Evolutionary conservation across 2,113 vertebrate species (phyloP).

Genomic region (Sceloporus tristichus): DNA sequence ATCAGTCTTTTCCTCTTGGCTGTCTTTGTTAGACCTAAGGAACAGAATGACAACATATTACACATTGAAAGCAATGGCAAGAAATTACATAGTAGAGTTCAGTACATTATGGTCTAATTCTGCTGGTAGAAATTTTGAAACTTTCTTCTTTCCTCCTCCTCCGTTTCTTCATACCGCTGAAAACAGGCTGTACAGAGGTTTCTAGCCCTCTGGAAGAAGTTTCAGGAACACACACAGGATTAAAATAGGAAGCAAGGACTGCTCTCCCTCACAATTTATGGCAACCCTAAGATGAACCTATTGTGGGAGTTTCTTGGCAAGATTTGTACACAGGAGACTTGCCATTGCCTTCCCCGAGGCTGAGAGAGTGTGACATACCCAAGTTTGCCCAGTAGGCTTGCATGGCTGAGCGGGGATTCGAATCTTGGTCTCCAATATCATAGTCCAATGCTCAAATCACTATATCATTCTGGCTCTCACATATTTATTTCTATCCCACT

Average conservation of each 20-base stretch:
- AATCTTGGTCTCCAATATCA: too few relatives aligned
- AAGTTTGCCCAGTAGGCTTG: too few relatives aligned
- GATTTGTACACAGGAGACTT: too few relatives aligned
- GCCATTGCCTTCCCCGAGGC: too few relatives aligned
- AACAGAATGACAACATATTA: not conserved
- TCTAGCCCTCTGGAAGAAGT: not conserved
- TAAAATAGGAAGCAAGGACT: not conserved
- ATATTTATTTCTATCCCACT: too few relatives aligned
- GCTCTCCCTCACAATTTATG: not conserved
- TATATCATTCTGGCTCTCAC: too few relatives aligned
- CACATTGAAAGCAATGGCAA: not conserved
- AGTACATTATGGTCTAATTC: not conserved
- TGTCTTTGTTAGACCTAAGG: slow-evolving; percentile 22
- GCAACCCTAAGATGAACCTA: too few relatives aligned
- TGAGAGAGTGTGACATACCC: too few relatives aligned
- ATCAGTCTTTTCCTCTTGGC: not conserved
- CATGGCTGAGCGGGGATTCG: too few relatives aligned
- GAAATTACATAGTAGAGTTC: not conserved
- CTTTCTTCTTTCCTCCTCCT: not conserved
- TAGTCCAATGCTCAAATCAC: too few relatives aligned
- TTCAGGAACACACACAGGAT: not conserved
- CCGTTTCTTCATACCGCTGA: not conserved
- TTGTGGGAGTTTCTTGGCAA: too few relatives aligned
- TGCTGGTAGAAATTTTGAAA: not conserved
- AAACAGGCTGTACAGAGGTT: not conserved